A percentile compares a stretch with the other conserved stretches of the same genome.
Conservation (phyloP, 2,888 invertebrate genomes). For the Aspidiotus destructor region DNA sequence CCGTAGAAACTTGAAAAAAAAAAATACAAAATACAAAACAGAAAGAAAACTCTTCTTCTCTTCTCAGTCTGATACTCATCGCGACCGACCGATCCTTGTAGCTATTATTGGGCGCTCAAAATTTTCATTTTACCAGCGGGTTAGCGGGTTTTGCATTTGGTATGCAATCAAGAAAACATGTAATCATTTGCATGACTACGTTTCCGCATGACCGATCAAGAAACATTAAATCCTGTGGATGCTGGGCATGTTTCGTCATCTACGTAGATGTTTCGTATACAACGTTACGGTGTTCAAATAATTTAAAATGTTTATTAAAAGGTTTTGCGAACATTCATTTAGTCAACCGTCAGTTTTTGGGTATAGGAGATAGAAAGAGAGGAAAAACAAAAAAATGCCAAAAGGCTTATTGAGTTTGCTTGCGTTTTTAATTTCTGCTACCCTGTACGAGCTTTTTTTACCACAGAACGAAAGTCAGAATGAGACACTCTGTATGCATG, state of each 20-base stretch:
- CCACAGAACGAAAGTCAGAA: too few relatives aligned
- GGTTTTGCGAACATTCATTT: neutral
- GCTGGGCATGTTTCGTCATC: too few relatives aligned
- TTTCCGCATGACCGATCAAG: constrained; percentile 32
- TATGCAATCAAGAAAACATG: constrained; percentile 31
- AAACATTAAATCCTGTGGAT: constrained; percentile 21
- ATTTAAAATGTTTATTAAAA: constrained; percentile 4
- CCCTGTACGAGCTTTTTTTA: too few relatives aligned
- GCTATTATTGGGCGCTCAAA: neutral
- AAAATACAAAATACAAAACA: constrained; percentile 1
- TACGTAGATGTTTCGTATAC: too few relatives aligned
- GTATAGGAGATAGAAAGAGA: neutral
- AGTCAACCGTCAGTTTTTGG: neutral
- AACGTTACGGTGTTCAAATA: neutral
- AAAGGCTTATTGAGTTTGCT: neutral
- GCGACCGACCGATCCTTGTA: neutral
- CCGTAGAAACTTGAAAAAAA: neutral
- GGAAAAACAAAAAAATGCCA: neutral
- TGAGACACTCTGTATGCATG: too few relatives aligned
- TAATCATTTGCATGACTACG: constrained; percentile 33
- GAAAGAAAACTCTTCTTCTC: neutral
- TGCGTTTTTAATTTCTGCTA: too few relatives aligned
- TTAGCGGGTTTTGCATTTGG: constrained; percentile 2
- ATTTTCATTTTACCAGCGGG: constrained; percentile 6
- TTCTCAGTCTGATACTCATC: neutral